Evolutionary conservation across 2,113 vertebrate species (phyloP).

Genomic region (Phylloscopus whistleri): DNA sequence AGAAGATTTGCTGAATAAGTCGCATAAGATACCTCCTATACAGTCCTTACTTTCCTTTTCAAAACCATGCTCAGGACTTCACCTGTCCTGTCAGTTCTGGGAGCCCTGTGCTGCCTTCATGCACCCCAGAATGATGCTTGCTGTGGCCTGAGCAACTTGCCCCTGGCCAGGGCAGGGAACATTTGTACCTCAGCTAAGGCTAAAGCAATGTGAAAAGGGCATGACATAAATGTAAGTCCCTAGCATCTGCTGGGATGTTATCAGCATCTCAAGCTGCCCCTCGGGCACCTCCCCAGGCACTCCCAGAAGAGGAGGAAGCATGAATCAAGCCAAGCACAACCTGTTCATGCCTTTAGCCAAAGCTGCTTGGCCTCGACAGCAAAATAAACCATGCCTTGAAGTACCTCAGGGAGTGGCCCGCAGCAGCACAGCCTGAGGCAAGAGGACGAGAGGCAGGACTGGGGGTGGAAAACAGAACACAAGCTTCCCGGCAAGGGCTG

Average conservation of each 20-base stretch:
- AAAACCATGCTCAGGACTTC: background rate
- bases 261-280: background rate
- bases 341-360: background rate
- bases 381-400: background rate
- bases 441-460: background rate
- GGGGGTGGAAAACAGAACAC: background rate
- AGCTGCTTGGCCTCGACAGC: background rate
- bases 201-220: background rate
- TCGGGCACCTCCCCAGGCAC: background rate
- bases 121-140: background rate
- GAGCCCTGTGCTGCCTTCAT: background rate
- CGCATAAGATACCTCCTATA: background rate
- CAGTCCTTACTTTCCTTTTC: background rate
- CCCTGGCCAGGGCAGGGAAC: background rate
- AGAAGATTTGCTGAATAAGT: background rate
- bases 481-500: background rate
- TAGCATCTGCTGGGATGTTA: background rate
- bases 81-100: accelerated
- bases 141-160: background rate
- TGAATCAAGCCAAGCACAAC: background rate
- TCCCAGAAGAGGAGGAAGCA: background rate
- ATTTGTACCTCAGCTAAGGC: background rate
- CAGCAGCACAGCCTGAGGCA: background rate
- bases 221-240: background rate
- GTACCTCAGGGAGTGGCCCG: background rate